Conservation (phyloP, 2,797 vertebrate genomes). For the Holocentrus rufus region DNA sequence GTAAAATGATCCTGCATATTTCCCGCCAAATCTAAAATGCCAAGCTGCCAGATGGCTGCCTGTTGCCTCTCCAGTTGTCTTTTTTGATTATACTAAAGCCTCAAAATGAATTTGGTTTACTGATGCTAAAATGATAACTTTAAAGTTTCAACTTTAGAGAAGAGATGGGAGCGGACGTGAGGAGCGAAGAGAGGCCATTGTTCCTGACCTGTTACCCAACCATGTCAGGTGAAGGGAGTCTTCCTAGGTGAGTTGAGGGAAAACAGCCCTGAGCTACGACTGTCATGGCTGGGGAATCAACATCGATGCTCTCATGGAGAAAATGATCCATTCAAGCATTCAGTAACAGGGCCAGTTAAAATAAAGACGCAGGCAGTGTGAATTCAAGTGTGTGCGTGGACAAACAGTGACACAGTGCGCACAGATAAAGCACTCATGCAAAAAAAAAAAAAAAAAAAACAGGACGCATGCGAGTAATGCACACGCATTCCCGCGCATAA, state of each 20-base stretch:
- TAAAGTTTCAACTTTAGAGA: constrained; percentile 32
- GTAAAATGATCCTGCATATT: no score
- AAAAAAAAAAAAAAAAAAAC: background rate
- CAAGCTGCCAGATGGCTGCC: no score
- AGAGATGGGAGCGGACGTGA: constrained; percentile 20
- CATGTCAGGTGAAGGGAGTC: constrained; percentile 34
- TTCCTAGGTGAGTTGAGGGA: constrained; percentile 31
- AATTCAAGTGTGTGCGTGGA: background rate
- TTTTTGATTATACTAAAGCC: background rate
- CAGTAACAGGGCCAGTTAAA: constrained; percentile 34
- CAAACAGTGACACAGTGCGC: background rate
- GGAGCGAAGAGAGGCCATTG: constrained; percentile 1
- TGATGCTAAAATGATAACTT: constrained; percentile 35
- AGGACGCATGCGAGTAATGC: background rate
- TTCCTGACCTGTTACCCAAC: constrained; percentile 33
- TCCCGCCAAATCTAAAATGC: no score
- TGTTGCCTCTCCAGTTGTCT: no score
- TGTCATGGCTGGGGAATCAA: constrained; percentile 39
- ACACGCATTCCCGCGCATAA: background rate
- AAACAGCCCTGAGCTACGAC: constrained; percentile 48
- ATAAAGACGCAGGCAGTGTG: constrained; percentile 19
- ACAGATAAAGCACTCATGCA: background rate
- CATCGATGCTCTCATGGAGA: constrained; percentile 34
- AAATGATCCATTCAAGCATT: constrained; percentile 55
- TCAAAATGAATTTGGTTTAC: constrained; percentile 44